Conservation (phyloP, 2,797 vertebrate species). For the Gadopsis marmoratus region DNA sequence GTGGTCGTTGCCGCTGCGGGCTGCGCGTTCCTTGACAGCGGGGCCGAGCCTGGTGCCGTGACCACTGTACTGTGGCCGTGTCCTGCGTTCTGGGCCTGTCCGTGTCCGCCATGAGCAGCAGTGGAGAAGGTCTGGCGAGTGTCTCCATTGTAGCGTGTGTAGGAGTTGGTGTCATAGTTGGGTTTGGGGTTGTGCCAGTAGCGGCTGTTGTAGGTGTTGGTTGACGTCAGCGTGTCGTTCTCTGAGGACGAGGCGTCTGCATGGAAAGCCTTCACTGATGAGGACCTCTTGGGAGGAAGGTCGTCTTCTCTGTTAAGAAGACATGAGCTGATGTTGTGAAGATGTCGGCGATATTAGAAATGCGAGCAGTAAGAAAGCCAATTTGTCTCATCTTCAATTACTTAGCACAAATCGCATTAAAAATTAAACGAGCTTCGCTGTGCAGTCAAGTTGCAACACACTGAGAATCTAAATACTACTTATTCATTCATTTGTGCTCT, state of each 20-base stretch:
- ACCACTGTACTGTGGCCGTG: constrained; percentile 77
- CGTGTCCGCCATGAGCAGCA: constrained; percentile 66
- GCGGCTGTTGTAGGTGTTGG: constrained; percentile 97
- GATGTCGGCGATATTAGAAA: constrained; percentile 10
- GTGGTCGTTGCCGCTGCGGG: constrained; percentile 60
- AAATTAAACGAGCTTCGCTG: constrained; percentile 11
- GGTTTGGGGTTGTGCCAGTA: constrained; percentile 96
- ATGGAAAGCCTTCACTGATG: constrained; percentile 92
- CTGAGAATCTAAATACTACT: not conserved
- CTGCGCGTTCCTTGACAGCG: constrained; percentile 71
- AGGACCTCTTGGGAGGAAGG: constrained; percentile 93
- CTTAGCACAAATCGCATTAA: constrained; percentile 31
- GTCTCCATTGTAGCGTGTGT: constrained; percentile 92
- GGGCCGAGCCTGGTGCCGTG: constrained; percentile 82
- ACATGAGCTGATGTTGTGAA: not conserved
- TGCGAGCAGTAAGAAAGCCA: not conserved
- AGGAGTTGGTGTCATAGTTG: constrained; percentile 90
- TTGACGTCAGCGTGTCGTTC: constrained; percentile 96
- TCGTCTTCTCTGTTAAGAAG: constrained; percentile 92
- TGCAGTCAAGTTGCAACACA: not conserved
- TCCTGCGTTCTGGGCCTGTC: constrained; percentile 72
- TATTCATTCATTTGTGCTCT: not conserved
- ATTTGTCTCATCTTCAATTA: constrained; percentile 31
- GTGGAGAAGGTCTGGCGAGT: constrained; percentile 89
- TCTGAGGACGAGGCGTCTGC: constrained; percentile 95